phyloP scores from a whole-genome alignment of 2,797 vertebrate species.

The Vultur gryphus region DNA sequence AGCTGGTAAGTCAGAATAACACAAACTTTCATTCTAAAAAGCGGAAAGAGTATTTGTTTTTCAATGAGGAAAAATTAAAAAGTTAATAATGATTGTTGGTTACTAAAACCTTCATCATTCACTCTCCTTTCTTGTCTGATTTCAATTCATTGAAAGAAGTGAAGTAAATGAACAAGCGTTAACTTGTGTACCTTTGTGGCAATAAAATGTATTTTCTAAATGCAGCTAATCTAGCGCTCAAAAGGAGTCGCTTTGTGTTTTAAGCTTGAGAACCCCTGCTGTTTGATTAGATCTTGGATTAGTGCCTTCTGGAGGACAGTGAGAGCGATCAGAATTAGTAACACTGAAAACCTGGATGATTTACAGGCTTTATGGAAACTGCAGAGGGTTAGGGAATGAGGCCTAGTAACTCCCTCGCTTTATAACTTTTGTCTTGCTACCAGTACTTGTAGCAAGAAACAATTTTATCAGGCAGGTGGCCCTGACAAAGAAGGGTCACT shows the following conservation, averaged over 20 bases:
- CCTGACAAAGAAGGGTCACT: slow-evolving; percentile 53
- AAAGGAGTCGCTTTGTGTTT: not conserved
- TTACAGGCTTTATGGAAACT: not conserved
- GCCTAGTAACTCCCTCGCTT: not conserved
- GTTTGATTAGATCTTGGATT: not conserved
- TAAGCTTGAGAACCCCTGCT: not conserved
- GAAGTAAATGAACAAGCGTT: not conserved
- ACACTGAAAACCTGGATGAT: not conserved
- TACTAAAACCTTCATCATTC: not conserved
- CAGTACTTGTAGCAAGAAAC: not conserved
- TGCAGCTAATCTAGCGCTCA: not conserved
- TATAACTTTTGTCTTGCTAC: not conserved
- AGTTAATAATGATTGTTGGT: not conserved
- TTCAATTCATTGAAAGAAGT: not conserved
- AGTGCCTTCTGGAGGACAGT: not conserved
- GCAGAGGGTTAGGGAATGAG: not conserved
- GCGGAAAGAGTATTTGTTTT: not conserved
- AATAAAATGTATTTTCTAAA: not conserved
- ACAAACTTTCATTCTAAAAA: not conserved
- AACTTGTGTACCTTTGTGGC: not conserved
- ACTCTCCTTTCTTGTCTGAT: not conserved
- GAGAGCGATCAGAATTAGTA: not conserved
- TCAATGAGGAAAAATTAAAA: not conserved
- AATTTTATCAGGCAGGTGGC: slow-evolving; percentile 49
- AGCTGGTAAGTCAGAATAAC: not conserved